Evolutionary conservation across 2,113 vertebrate species (phyloP).

Genomic region (Pseudopipra pipra): DNA sequence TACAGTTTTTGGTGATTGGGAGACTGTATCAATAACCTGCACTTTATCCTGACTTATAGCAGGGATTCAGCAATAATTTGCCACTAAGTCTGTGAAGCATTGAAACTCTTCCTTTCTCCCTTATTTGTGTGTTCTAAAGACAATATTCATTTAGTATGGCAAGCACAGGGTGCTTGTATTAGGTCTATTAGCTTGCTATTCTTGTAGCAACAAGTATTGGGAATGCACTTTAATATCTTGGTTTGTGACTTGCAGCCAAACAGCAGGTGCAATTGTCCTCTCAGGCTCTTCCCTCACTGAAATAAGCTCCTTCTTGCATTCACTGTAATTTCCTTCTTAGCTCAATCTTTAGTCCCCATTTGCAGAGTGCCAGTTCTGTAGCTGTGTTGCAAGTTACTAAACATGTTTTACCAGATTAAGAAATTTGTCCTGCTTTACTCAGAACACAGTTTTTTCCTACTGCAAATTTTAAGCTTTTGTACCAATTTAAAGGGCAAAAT

Average conservation of each 20-base stretch:
- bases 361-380: neutral
- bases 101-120: neutral
- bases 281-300: neutral
- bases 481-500: neutral
- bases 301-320: constrained; percentile 1
- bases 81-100: neutral
- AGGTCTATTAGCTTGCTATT: neutral
- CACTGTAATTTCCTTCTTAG: neutral
- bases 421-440: neutral
- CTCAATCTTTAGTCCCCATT: neutral
- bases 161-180: neutral
- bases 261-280: neutral
- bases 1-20: neutral
- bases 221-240: neutral
- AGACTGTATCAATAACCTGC: neutral
- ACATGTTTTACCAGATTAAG: neutral
- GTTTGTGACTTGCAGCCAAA: neutral
- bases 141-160: neutral
- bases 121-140: neutral
- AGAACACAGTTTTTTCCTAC: neutral
- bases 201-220: neutral
- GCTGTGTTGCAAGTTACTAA: neutral
- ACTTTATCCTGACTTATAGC: neutral
- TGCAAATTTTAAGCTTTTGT: neutral
- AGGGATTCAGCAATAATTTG: neutral